Base-by-base conservation (phyloP, 2,888 invertebrate species). In the Petrolisthes cinctipes region DNA sequence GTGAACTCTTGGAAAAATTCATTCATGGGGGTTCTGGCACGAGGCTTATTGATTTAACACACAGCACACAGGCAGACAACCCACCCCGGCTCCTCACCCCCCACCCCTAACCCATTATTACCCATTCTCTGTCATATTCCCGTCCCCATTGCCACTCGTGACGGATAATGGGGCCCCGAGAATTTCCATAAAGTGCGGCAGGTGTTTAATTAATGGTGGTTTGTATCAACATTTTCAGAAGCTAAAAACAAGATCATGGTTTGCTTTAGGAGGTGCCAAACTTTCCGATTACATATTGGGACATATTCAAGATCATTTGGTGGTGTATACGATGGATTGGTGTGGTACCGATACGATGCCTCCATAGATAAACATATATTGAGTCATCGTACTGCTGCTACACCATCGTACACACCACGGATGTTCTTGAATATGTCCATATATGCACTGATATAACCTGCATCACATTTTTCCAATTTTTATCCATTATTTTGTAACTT, bases 161-260 rank as follows among this genome's bases (percentile, higher is more conserved):
- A 37, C 1, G 37, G 37, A 1, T 37, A 37, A 37, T 37, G 37
- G 37, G 37, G 37, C 37, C 37, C 37, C 37, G 37, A 2, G 37
- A 37, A 37, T 37, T 0, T 6, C 20, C n/a, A 71, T n/a, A n/a
- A 20, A n/a, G 71, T 20, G 11, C 61, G 17, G 20, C 71, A 71
- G 71, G 71, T 71, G 14, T 14, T 6, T 7, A n/a, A n/a, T 71
- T 71, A 14, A 71, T 71, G 79, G 54, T 56, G 83, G 23, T 61
- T 61, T 82, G 61, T 11, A 75, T 61, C 14, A 68, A 82, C 71
- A 75, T 88, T 88, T 75, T 81, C 14, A 23, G 66, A 76, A 86
- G 68, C 81, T 81, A n/a, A 79, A 83, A 84, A 88, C 37, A 75
- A 75, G 83, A 88, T 81, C 87, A 84, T 88, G 87, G 83, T 87